Evolutionary conservation across 92 coral and sea anemone species (phyloP).

Genomic region (Phymanthus crucifer): DNA sequence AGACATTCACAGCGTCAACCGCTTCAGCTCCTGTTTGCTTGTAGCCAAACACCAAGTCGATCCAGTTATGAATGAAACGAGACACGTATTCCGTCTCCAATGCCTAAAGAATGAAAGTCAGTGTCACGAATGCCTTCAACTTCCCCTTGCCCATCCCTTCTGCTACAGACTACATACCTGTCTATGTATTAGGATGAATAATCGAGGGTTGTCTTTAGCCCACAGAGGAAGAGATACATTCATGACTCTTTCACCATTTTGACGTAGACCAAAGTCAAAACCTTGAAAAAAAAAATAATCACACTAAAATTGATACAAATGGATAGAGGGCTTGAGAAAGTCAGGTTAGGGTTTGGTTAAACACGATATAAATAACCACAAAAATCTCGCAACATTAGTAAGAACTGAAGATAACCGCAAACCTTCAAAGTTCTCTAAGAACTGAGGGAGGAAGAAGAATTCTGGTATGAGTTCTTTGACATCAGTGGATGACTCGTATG

Average conservation of each 20-base stretch:
- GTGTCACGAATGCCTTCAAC: not conserved
- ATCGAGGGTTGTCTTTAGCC: slow-evolving; percentile 81
- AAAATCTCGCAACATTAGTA: not conserved
- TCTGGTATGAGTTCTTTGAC: slow-evolving; percentile 96
- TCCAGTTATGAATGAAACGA: slow-evolving; percentile 74
- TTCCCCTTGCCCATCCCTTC: not conserved
- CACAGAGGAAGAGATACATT: slow-evolving; percentile 83
- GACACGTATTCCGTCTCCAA: slow-evolving; percentile 93
- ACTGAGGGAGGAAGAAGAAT: slow-evolving; percentile 94
- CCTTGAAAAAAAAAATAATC: slow-evolving; percentile 41
- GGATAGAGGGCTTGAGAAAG: too few species aligned
- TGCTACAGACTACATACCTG: slow-evolving; percentile 54
- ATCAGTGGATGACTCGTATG: slow-evolving; percentile 93
- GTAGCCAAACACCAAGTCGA: slow-evolving; percentile 94
- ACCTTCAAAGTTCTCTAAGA: slow-evolving; percentile 95
- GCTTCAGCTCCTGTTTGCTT: slow-evolving; percentile 94
- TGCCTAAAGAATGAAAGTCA: slow-evolving; percentile 40
- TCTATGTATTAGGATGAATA: slow-evolving; percentile 80
- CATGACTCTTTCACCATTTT: slow-evolving; percentile 94
- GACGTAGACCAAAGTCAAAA: slow-evolving; percentile 89
- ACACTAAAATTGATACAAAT: too few species aligned
- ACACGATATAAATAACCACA: too few species aligned
- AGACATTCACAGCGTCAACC: slow-evolving; percentile 92
- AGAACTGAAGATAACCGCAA: slow-evolving; percentile 12
- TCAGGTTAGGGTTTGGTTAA: not conserved